These are phyloP conservation scores for Sesamia nonagrioides DNA, from an alignment of 1,140 invertebrate genomes.

Conservation along the genomic window DNA sequence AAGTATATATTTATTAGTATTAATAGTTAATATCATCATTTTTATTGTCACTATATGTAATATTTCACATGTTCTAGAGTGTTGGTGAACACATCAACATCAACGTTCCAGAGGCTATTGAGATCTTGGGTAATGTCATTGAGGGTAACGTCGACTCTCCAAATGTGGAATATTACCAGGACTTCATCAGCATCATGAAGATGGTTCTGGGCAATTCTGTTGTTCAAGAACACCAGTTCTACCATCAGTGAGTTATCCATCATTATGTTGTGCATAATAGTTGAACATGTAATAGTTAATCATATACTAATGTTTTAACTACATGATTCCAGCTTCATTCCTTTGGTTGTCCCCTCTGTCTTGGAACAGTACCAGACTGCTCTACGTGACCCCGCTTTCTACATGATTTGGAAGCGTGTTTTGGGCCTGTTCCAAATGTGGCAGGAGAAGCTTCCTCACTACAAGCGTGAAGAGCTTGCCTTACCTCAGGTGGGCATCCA, in stretches of 20 bases:
- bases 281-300: background rate
- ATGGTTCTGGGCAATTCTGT: conserved; percentile 87
- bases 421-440: conserved; percentile 88
- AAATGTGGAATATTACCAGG: conserved; percentile 90
- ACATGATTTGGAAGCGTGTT: conserved; percentile 90
- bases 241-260: conserved; percentile 27
- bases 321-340: conserved; percentile 59
- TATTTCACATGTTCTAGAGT: conserved; percentile 61
- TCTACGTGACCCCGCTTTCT: conserved; percentile 90
- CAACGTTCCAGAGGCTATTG: conserved; percentile 86
- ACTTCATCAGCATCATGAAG: conserved; percentile 87
- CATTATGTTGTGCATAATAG: background rate
- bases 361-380: conserved; percentile 88
- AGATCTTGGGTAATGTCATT: conserved; percentile 90
- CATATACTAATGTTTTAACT: no score
- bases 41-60: background rate
- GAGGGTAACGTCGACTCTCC: conserved; percentile 91
- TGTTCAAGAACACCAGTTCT: conserved; percentile 49
- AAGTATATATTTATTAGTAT: conserved; percentile 58
- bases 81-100: conserved; percentile 87
- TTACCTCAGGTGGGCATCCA: conserved; percentile 90
- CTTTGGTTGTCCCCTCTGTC: conserved; percentile 81
- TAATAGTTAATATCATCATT: background rate
- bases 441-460: conserved; percentile 85
- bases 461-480: conserved; percentile 88